Conservation (phyloP, 2,888 invertebrate species). For the Pollenia griseotomentosa region DNA sequence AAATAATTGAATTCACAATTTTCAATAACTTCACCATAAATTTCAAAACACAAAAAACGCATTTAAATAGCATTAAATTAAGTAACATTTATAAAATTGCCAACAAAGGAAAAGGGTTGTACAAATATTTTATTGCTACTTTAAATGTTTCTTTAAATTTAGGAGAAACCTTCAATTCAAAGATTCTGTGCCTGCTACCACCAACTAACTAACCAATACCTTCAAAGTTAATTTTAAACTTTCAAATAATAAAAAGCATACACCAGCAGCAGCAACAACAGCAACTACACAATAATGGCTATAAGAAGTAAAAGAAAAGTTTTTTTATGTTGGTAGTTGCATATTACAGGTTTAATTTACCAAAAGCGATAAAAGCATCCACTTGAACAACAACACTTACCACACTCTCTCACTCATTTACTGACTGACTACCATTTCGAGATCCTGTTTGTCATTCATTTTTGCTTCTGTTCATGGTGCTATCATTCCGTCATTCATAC, state of each 20-base stretch:
- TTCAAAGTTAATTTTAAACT: conserved; percentile 52
- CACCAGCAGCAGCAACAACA: background rate
- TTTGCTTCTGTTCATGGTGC: conserved; percentile 5
- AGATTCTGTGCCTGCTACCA: background rate
- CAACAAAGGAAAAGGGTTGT: background rate
- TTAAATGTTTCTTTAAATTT: conserved; percentile 1
- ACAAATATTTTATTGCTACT: conserved; percentile 2
- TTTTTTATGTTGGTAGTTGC: conserved; percentile 24
- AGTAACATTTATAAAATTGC: background rate
- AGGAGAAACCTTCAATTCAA: background rate
- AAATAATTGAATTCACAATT: conserved; percentile 45
- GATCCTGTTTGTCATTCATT: conserved; percentile 14
- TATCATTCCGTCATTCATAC: conserved; percentile 20
- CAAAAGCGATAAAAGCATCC: conserved; percentile 71
- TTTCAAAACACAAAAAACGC: background rate
- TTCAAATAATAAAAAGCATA: conserved; percentile 55
- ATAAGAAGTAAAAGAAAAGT: conserved; percentile 1
- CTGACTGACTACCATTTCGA: conserved; percentile 3
- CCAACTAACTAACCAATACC: conserved; percentile 16
- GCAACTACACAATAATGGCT: background rate
- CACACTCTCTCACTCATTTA: conserved; percentile 12
- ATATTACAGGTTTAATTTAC: conserved; percentile 67
- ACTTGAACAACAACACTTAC: conserved; percentile 72
- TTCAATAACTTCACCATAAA: background rate
- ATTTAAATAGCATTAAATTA: conserved; percentile 3